phyloP scores from a whole-genome alignment of 2,113 vertebrate genomes.

The Corythaeola cristata region DNA sequence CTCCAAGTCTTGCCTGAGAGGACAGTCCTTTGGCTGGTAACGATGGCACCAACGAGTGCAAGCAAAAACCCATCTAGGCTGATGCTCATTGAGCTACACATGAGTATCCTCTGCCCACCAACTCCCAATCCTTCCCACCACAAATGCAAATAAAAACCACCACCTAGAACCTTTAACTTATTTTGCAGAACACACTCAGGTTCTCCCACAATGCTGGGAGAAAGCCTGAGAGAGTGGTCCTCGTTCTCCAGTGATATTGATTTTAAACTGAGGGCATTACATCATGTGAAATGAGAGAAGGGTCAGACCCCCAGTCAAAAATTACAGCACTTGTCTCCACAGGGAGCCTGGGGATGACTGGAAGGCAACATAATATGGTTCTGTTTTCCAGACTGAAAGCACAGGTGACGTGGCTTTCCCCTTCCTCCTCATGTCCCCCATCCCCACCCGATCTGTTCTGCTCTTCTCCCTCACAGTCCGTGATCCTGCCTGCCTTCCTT shows the following conservation, averaged over 20 bases:
- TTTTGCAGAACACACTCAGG: not conserved
- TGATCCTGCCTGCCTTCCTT: not conserved
- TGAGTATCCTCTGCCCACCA: not conserved
- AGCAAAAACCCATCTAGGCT: not conserved
- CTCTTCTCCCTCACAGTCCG: not conserved
- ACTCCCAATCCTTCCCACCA: not conserved
- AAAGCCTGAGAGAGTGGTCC: not conserved
- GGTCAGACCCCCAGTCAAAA: not conserved
- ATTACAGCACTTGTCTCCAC: fast-evolving
- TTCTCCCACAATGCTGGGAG: not conserved
- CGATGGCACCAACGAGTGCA: not conserved
- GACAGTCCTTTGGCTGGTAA: not conserved
- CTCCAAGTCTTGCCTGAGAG: not conserved
- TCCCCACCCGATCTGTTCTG: not conserved
- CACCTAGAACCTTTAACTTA: not conserved
- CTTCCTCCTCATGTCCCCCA: not conserved
- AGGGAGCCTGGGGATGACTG: not conserved
- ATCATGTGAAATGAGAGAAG: not conserved
- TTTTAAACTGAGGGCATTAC: not conserved
- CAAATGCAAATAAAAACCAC: not conserved
- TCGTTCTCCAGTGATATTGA: not conserved
- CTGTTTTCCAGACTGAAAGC: not conserved
- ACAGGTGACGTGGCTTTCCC: not conserved
- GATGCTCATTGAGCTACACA: not conserved
- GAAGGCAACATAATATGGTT: not conserved